These are phyloP conservation scores for Pogona vitticeps DNA, from an alignment of 2,113 vertebrate genomes.

Conservation along the genomic window DNA sequence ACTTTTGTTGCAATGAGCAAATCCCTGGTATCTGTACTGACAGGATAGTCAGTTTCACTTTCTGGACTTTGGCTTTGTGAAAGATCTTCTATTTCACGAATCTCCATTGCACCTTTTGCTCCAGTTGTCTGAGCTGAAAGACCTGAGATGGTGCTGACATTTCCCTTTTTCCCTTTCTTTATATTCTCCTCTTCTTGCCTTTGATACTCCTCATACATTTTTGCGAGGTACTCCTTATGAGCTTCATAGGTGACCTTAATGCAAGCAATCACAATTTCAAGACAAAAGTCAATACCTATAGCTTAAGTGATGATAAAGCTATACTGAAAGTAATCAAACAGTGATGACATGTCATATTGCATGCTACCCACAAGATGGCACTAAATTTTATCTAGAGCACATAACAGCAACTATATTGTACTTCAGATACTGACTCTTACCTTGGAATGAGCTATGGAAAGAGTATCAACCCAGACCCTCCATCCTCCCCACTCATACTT, in stretches of 20 bases:
- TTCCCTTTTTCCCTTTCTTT: slow-evolving; percentile 98
- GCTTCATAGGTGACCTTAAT: slow-evolving; percentile 96
- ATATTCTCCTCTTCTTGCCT: slow-evolving; percentile 99
- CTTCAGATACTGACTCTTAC: slow-evolving; percentile 68
- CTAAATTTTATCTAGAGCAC: background rate
- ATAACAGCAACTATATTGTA: background rate
- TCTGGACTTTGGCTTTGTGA: slow-evolving; percentile 97
- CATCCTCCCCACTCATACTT: slow-evolving; percentile 99
- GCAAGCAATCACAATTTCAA: slow-evolving; percentile 6
- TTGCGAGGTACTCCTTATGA: slow-evolving; percentile 97
- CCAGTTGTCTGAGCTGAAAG: slow-evolving; percentile 90
- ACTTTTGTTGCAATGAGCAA: slow-evolving; percentile 90
- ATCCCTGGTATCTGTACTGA: slow-evolving; percentile 86
- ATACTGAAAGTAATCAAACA: slow-evolving; percentile 17
- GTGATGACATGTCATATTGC: slow-evolving; percentile 3
- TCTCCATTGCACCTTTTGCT: slow-evolving; percentile 93
- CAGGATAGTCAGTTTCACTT: slow-evolving; percentile 93
- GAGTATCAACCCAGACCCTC: slow-evolving; percentile 97
- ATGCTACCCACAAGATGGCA: slow-evolving; percentile 75
- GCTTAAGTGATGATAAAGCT: background rate
- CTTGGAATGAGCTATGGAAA: slow-evolving; percentile 98
- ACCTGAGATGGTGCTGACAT: slow-evolving; percentile 96
- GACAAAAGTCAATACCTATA: background rate
- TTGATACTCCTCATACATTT: slow-evolving; percentile 99
- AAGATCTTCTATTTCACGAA: slow-evolving; percentile 91